Conservation (phyloP, 2,888 invertebrate species). For the Diarsia mendica region DNA sequence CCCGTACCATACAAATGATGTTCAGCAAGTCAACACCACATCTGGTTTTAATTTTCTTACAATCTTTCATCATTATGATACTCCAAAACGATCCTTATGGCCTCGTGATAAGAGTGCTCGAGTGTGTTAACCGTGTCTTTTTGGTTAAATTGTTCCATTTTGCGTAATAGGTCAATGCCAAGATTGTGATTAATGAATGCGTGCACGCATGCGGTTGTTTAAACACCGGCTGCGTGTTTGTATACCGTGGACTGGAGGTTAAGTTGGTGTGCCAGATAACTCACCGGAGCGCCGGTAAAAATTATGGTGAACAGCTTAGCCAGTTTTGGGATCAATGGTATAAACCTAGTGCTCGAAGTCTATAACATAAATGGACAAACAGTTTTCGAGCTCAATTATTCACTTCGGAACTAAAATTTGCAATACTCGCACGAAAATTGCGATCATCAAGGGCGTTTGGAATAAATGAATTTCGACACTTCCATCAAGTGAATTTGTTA, state of each 20-base stretch:
- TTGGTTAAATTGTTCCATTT: constrained; percentile 68
- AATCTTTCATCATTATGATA: constrained; percentile 34
- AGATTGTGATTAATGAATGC: constrained; percentile 67
- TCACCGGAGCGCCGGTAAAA: constrained; percentile 6
- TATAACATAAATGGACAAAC: not conserved
- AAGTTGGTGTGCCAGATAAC: constrained; percentile 34
- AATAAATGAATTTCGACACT: constrained; percentile 44
- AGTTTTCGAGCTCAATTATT: not conserved
- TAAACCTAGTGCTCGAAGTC: not conserved
- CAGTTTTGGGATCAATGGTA: not conserved
- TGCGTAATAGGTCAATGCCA: constrained; percentile 74
- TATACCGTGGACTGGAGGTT: constrained; percentile 44
- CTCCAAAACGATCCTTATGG: constrained; percentile 52
- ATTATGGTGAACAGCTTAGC: not conserved
- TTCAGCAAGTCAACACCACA: constrained; percentile 62
- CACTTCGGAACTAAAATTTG: not conserved
- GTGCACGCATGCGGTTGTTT: constrained; percentile 56
- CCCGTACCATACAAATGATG: constrained; percentile 75
- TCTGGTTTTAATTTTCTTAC: constrained; percentile 69
- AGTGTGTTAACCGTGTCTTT: constrained; percentile 44
- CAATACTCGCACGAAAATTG: constrained; percentile 21
- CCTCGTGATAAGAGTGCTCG: constrained; percentile 57
- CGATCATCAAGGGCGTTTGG: constrained; percentile 50
- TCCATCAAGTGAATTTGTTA: constrained; percentile 52
- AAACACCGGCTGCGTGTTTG: constrained; percentile 50